Evolutionary conservation across 2,113 vertebrate species (phyloP).

Genomic region (Lycaon pictus): DNA sequence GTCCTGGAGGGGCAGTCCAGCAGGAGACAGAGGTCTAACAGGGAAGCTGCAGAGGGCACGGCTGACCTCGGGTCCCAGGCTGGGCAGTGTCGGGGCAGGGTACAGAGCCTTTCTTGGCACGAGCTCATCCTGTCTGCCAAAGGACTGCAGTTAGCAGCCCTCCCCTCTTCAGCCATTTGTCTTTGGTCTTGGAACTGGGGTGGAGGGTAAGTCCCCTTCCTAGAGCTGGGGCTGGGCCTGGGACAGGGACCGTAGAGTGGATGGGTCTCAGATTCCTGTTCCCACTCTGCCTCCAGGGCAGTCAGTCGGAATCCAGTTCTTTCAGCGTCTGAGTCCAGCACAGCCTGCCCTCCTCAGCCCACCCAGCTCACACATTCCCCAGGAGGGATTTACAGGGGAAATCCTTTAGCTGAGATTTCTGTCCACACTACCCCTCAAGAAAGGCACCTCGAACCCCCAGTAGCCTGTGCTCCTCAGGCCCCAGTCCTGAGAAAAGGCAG

Average conservation of each 20-base stretch:
- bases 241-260: not conserved
- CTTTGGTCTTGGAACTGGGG: slow-evolving; percentile 32
- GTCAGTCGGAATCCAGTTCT: slow-evolving; percentile 30
- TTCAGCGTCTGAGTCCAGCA: not conserved
- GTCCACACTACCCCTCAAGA: not conserved
- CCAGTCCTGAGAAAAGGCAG: not conserved
- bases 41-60: not conserved
- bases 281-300: not conserved
- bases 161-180: not conserved
- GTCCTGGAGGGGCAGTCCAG: not conserved
- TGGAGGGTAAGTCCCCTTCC: slow-evolving; percentile 36
- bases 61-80: not conserved
- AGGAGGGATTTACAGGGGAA: slow-evolving; percentile 14
- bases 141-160: not conserved
- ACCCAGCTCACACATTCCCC: slow-evolving; percentile 11
- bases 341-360: not conserved
- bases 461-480: not conserved
- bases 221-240: not conserved
- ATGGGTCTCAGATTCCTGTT: slow-evolving; percentile 7
- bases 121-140: not conserved
- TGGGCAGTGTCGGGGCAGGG: not conserved
- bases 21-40: not conserved
- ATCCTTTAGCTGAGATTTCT: not conserved
- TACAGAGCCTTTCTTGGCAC: not conserved
- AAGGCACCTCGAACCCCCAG: not conserved